Evolutionary conservation across 1,140 invertebrate genomes (phyloP).

Genomic region (Ostrea denselamellosa): DNA sequence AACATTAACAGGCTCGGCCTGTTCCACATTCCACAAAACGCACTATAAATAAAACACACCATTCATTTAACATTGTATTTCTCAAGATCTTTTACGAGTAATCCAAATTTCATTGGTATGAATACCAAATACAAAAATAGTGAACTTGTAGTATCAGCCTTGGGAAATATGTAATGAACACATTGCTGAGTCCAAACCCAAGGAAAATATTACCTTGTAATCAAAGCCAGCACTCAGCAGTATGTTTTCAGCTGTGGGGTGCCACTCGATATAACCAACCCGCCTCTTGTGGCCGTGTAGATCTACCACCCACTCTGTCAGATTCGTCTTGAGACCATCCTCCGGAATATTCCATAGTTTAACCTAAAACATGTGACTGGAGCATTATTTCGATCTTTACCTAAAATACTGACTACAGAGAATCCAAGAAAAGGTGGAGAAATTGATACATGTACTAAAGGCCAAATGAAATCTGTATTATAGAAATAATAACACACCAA

Average conservation of each 20-base stretch:
- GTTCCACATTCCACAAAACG: slow-evolving; percentile 92
- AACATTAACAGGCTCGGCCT: slow-evolving; percentile 91
- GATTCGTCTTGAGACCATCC: slow-evolving; percentile 68
- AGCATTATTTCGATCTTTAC: neutral
- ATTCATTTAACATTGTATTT: no score
- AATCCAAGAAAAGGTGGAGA: no score
- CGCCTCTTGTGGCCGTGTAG: slow-evolving; percentile 77
- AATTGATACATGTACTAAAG: no score
- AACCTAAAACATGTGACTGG: slow-evolving; percentile 63
- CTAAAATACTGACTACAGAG: no score
- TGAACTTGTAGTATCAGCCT: no score
- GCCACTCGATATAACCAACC: slow-evolving; percentile 78
- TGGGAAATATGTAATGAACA: no score
- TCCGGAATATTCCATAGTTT: slow-evolving; percentile 78
- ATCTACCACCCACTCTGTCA: slow-evolving; percentile 76
- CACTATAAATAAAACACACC: slow-evolving; percentile 63
- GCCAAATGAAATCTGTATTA: no score
- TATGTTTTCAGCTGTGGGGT: slow-evolving; percentile 78
- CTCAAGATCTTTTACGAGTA: no score
- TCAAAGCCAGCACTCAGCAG: slow-evolving; percentile 78
- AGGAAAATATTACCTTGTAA: slow-evolving; percentile 71
- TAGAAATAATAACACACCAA: no score
- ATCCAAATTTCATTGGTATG: no score
- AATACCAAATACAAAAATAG: no score
- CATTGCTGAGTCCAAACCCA: no score